Base-by-base conservation (phyloP, 2,888 invertebrate genomes). In the Scaptomyza caliginosa region DNA sequence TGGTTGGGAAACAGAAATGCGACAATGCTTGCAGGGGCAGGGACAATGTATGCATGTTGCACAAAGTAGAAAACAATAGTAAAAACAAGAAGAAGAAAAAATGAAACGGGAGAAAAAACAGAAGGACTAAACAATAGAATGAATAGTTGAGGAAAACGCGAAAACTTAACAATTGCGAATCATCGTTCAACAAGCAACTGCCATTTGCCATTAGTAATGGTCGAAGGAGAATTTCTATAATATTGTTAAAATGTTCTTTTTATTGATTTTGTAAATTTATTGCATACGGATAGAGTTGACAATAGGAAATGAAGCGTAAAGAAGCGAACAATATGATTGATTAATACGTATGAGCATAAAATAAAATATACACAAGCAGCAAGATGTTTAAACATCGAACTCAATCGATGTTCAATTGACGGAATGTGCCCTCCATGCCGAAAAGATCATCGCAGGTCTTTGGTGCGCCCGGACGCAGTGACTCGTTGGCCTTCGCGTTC, bases 341-440 rank as follows among this genome's bases (percentile, higher is more conserved):
- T 56, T 77, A 70, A 69, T 58, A 28, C 10, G 28, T 28, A 57
- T 54, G 56, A 55, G 32, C 60, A 58, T 45, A 28, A 54, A 68
- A 66, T 24, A n/a, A n/a, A n/a, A 62, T 59, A 71, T 39, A 26
- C 28, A 28, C 28, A 28, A 28, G 13, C 46, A 34, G 19, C 50
- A 39, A 63, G 58, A 62, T 40, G 62, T 67, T 32, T 50, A 28
- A 13, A 13, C 32, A 62, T 39, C 54, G 48, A 26, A 34, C 39
- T 79, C 93, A 96, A 92, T 96, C 96, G 86, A 97, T 96, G 82
- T 94, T 93, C 59, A 97, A 92, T 91, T 97, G 96, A 86, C 96
- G 94, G 93, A 97, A 97, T 45, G 96, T 96, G 36, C 97, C 97
- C 84, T 97, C 97, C 85, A 97, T 93, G n/a, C 97, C 97, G 86